Evolutionary conservation across 2,888 invertebrate species (phyloP).

Genomic region (Synergus laeviventris): DNA sequence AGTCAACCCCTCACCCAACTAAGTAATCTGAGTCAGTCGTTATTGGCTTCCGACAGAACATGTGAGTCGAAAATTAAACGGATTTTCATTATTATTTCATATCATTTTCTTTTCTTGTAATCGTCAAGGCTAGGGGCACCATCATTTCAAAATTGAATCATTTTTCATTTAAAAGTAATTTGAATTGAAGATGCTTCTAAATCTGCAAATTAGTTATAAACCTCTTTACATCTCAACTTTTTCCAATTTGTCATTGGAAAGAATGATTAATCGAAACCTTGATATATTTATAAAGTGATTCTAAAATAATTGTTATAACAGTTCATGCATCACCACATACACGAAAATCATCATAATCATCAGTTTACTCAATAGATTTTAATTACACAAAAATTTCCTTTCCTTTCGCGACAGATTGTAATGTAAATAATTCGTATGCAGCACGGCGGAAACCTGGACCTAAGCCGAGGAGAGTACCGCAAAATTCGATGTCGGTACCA

Average conservation of each 20-base stretch:
- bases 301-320: not conserved
- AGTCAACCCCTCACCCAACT: conserved; percentile 74
- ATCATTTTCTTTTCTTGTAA: not conserved
- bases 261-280: not conserved
- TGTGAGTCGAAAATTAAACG: conserved; percentile 74
- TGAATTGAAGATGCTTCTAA: too few relatives aligned
- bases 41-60: conserved; percentile 77
- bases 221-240: too few relatives aligned
- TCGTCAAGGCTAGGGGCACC: not conserved
- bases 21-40: conserved; percentile 74
- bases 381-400: conserved; percentile 40
- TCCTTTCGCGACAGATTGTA: conserved; percentile 31
- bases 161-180: not conserved
- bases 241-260: too few relatives aligned
- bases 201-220: too few relatives aligned
- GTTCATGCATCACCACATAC: conserved; percentile 24
- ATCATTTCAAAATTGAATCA: not conserved
- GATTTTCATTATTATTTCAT: not conserved
- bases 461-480: conserved; percentile 81
- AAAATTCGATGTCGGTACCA: conserved; percentile 77
- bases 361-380: conserved; percentile 24
- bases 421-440: conserved; percentile 66
- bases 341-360: conserved; percentile 28
- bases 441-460: conserved; percentile 87
- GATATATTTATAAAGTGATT: not conserved